A percentile compares a stretch with the other conserved stretches of the same genome.
These are phyloP conservation scores for Leucophenga maculata DNA, from an alignment of 2,888 invertebrate species.

Conservation along the genomic window DNA sequence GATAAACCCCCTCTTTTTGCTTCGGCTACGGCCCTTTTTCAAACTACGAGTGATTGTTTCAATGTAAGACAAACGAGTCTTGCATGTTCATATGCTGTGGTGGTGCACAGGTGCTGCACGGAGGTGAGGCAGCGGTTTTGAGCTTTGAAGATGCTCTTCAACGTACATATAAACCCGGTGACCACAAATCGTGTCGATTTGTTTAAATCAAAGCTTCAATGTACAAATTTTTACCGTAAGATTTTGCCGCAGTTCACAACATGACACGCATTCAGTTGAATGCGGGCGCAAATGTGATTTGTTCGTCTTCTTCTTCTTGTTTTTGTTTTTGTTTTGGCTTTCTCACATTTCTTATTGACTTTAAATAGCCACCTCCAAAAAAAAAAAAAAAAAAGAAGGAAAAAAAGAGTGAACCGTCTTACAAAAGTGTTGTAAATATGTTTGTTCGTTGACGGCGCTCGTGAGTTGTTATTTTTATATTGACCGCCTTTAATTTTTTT, in stretches of 20 bases:
- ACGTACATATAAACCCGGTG: background rate
- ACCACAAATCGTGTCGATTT: slow-evolving; percentile 54
- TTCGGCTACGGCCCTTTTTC: too few species aligned
- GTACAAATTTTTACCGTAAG: slow-evolving; percentile 37
- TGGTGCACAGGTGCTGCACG: background rate
- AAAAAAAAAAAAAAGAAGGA: too few species aligned
- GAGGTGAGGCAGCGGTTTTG: background rate
- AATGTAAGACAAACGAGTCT: slow-evolving; percentile 18
- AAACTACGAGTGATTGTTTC: slow-evolving; percentile 20
- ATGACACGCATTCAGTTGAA: slow-evolving; percentile 49
- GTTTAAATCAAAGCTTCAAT: slow-evolving; percentile 48
- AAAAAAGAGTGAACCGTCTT: too few species aligned
- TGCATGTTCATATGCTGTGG: too few species aligned
- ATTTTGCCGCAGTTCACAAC: slow-evolving; percentile 24
- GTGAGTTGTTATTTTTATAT: slow-evolving; percentile 27
- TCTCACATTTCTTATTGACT: background rate
- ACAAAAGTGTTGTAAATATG: slow-evolving; percentile 20
- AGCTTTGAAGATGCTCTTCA: background rate
- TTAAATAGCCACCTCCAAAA: slow-evolving; percentile 3
- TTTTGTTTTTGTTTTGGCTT: slow-evolving; percentile 1
- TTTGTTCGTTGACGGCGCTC: slow-evolving; percentile 12
- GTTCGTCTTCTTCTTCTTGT: background rate
- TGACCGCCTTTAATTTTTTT: slow-evolving; percentile 15
- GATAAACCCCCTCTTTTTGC: too few species aligned
- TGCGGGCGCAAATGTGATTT: slow-evolving; percentile 1